These are phyloP conservation scores for Acleris cristana DNA, from an alignment of 2,888 invertebrate genomes.

Conservation along the genomic window DNA sequence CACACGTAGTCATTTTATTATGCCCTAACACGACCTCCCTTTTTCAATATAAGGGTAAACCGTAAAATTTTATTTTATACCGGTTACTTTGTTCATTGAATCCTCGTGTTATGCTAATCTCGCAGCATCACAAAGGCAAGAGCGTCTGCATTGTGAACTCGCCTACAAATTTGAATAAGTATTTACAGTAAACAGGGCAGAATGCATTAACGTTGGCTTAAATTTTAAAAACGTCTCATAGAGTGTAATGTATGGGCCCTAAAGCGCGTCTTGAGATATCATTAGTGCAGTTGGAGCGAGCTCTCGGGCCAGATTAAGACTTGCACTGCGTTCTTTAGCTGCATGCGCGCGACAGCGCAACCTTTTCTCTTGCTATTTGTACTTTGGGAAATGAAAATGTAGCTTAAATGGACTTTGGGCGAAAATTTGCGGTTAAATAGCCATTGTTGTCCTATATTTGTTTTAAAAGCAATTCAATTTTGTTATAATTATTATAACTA, in stretches of 20 bases:
- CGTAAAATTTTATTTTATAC: conserved; percentile 78
- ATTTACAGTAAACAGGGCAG: conserved; percentile 78
- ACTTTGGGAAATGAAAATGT: conserved; percentile 59
- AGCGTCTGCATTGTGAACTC: conserved; percentile 64
- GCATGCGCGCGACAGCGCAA: conserved; percentile 61
- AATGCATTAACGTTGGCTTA: conserved; percentile 81
- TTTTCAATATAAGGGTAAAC: conserved; percentile 76
- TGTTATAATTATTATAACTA: too few species aligned
- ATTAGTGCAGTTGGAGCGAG: conserved; percentile 73
- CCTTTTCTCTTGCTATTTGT: conserved; percentile 53
- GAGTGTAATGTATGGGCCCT: conserved; percentile 81
- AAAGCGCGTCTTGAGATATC: conserved; percentile 81
- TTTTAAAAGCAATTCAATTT: neutral
- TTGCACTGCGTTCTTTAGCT: conserved; percentile 59
- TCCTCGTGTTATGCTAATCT: conserved; percentile 77
- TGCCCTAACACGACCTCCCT: conserved; percentile 68
- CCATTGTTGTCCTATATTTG: conserved; percentile 10
- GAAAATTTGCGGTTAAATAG: conserved; percentile 19
- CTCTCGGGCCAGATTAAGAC: conserved; percentile 74
- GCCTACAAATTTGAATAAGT: conserved; percentile 81
- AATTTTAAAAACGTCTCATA: conserved; percentile 83
- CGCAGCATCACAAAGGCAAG: conserved; percentile 67
- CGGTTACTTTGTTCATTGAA: conserved; percentile 78
- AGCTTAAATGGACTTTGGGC: conserved; percentile 41
- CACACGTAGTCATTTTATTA: conserved; percentile 70